These are phyloP conservation scores for Dicrurus megarhynchus DNA, from an alignment of 2,113 vertebrate genomes.

Conservation along the genomic window DNA sequence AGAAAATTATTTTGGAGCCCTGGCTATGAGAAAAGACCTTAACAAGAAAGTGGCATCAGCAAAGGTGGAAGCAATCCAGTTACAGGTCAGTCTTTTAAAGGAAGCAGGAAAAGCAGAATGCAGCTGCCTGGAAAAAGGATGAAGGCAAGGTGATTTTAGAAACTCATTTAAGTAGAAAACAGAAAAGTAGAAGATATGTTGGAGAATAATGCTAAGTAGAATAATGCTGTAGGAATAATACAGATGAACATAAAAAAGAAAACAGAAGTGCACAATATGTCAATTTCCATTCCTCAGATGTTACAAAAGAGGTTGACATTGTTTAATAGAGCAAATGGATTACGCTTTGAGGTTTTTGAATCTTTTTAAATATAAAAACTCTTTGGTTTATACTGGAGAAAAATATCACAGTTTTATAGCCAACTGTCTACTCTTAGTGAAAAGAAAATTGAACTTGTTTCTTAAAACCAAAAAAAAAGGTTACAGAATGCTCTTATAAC, in stretches of 20 bases:
- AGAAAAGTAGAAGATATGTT: not conserved
- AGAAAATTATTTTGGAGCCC: not conserved
- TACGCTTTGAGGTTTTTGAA: not conserved
- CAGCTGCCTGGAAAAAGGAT: not conserved
- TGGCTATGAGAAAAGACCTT: not conserved
- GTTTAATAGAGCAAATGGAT: not conserved
- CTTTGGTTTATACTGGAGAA: not conserved
- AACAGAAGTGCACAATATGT: not conserved
- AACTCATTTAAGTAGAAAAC: not conserved
- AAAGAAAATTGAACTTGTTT: not conserved
- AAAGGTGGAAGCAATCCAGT: not conserved
- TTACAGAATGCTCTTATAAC: not conserved
- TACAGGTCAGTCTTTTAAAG: not conserved
- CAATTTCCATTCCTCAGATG: not conserved
- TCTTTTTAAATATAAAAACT: not conserved
- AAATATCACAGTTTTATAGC: not conserved
- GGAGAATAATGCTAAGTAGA: not conserved
- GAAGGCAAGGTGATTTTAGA: not conserved
- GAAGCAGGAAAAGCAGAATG: not conserved
- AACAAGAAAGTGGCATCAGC: not conserved
- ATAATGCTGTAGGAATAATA: not conserved
- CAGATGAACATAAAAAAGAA: not conserved
- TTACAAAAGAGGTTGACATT: not conserved
- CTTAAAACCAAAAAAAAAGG: not conserved
- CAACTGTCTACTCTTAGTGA: rapidly evolving